Evolutionary conservation across 1,140 invertebrate species (phyloP).

Genomic region (Drosophila athabasca): DNA sequence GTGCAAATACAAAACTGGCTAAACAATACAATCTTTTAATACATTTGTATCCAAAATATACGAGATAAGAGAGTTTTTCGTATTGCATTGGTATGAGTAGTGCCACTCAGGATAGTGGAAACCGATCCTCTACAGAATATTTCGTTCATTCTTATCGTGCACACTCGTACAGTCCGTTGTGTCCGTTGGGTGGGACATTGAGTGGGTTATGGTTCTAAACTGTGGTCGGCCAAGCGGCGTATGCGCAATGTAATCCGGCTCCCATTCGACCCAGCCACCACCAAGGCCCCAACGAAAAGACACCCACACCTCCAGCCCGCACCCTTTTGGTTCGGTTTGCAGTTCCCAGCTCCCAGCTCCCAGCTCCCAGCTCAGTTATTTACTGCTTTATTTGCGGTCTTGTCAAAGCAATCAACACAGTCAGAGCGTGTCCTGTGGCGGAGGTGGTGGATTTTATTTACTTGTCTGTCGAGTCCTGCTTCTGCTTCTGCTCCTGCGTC

Average conservation of each 20-base stretch:
- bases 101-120: no score
- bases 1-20: no score
- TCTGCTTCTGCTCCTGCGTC: slow-evolving; percentile 3
- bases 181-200: not conserved
- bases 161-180: not conserved
- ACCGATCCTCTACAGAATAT: no score
- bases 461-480: slow-evolving; percentile 40
- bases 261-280: no score
- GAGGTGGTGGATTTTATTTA: slow-evolving; percentile 75
- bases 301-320: slow-evolving; percentile 6
- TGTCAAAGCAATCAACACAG: slow-evolving; percentile 79
- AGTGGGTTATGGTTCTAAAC: slow-evolving; percentile 1
- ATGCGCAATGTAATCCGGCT: slow-evolving; percentile 59
- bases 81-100: no score
- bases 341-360: slow-evolving; percentile 24
- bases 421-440: slow-evolving; percentile 44
- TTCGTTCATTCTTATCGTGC: no score
- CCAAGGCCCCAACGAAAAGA: not conserved
- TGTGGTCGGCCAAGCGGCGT: slow-evolving; percentile 38
- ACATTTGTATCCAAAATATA: no score
- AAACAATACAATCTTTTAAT: no score
- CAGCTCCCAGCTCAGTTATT: slow-evolving; percentile 58
- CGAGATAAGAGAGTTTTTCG: no score
- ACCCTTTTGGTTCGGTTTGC: not conserved
- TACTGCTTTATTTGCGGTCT: slow-evolving; percentile 79